Base-by-base conservation (phyloP, 2,797 vertebrate genomes). In the Poecile montanus region DNA sequence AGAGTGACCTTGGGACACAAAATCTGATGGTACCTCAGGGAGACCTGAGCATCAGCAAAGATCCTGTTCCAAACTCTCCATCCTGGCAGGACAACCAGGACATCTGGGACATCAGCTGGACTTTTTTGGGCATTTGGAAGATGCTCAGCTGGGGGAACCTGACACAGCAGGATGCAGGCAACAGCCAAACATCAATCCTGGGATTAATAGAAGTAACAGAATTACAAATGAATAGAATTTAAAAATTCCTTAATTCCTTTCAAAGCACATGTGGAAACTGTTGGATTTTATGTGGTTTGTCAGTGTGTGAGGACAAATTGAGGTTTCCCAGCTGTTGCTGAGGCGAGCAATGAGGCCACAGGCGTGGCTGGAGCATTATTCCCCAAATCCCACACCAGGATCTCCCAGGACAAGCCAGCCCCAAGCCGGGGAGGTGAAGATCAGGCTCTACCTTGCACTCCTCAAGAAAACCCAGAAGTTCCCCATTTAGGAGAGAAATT, bases 401-500 rank as follows among this genome's bases (percentile, higher is more conserved):
- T 23, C 50, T 53, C 50, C 57, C 63, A 25, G 40, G 32, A 65
- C 36, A 50, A 56, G 9, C 21, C 48, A 27, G 25, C 65, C 30
- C 38, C 10, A 16, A 30, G 15, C 25, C 56, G 21, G 45, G 13
- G n/a, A 89, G n/a, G 17, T 32, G 47, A 2, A 74, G 50, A 20
- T 29, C 10, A 3, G 12, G 21, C 56, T 74, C 25, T 23, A 3
- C 50, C 65, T 40, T 30, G 8, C 10, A 11, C 22, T 87, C 38
- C 61, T 36, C 20, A 18, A 67, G 48, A 54, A 68, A 87, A 44
- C 62, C 26, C 25, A 93, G 65, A 29, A 75, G 56, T 54, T 83
- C 57, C 75, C 73, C 72, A 23, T 73, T 81, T 50, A 78, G 73
- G 40, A 32, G 36, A 77, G n/a, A 32, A 65, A 89, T 91, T 93